These are phyloP conservation scores for Crypturellus undulatus DNA, from an alignment of 2,113 vertebrate genomes.

Conservation along the genomic window DNA sequence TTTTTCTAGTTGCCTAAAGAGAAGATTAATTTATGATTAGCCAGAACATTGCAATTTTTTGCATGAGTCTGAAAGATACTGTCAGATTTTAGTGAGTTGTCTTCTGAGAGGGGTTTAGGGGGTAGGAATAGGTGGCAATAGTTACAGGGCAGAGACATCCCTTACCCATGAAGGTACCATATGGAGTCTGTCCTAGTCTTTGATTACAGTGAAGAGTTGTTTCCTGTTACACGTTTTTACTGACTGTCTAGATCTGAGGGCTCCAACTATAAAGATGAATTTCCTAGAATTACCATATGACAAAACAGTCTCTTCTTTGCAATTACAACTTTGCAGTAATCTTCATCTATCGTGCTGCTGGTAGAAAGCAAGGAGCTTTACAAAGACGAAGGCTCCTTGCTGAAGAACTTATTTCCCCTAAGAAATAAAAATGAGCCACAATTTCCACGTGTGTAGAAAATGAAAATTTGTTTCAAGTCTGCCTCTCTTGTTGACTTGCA, in stretches of 20 bases:
- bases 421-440: not conserved
- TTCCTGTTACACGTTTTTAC: not conserved
- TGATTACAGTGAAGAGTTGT: not conserved
- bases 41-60: not conserved
- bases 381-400: not conserved
- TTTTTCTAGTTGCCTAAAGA: not conserved
- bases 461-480: constrained; percentile 9
- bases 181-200: not conserved
- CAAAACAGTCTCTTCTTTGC: not conserved
- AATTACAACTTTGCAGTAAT: not conserved
- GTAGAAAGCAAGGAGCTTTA: not conserved
- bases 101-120: too few species aligned
- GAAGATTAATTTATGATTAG: not conserved
- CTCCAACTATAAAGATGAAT: not conserved
- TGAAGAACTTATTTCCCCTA: not conserved
- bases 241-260: not conserved
- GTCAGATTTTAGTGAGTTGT: not conserved
- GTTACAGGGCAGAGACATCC: not conserved
- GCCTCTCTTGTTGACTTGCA: constrained; percentile 15
- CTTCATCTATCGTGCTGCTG: not conserved
- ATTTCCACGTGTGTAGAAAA: not conserved
- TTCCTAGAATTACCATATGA: not conserved
- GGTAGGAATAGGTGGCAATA: not conserved
- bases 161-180: not conserved
- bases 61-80: not conserved